Evolutionary conservation across 2,113 vertebrate species (phyloP), one percentile per base, ranked within the genome.

Genomic region (Erythrocebus patas): DNA sequence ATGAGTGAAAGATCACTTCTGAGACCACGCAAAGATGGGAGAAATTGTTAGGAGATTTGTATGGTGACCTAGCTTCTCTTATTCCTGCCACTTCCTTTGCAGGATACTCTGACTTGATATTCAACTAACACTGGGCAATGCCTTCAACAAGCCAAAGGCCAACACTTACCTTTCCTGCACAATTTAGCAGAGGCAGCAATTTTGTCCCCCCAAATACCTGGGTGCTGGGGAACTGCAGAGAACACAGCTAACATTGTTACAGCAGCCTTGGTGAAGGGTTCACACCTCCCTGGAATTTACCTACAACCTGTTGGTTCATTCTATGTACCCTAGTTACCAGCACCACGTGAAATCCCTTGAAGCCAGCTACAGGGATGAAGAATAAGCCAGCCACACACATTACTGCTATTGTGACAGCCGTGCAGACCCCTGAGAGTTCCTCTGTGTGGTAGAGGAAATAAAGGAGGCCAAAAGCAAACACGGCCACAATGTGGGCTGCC

Each of bases 221-320:
- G 99, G 99, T 2, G 99, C 99, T 1, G 99, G 99, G 38, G 99
- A 99, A 97, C 99, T 99, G 97, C 99, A 99, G 30, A 99, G 99
- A 4, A 99, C 99, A 61, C 99, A 98, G 94, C 99, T 99, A 98
- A 99, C 99, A 1, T 99, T 99, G 97, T 98, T 99, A 97, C 98
- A 98, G 97, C 99, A 99, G 97, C 99, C 99, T 99, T 99, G 95
- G 99, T 99, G 98, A 99, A 99, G 75, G 99, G 97, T 99, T 99
- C 91, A 99, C 99, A 0, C 99, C 99, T 32, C 99, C 99, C 0
- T 99, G 99, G 98, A 99, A 99, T 98, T 99, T 99, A 96, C 99
- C 99, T 0, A 99, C 99, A 97, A 99, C 99, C 99, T 99, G 99
- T 92, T 99, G 99, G 0, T 99, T 99, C 86, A 99, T 99, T 80